Conservation (phyloP, 2,888 invertebrate species). For the Mythimna vitellina region DNA sequence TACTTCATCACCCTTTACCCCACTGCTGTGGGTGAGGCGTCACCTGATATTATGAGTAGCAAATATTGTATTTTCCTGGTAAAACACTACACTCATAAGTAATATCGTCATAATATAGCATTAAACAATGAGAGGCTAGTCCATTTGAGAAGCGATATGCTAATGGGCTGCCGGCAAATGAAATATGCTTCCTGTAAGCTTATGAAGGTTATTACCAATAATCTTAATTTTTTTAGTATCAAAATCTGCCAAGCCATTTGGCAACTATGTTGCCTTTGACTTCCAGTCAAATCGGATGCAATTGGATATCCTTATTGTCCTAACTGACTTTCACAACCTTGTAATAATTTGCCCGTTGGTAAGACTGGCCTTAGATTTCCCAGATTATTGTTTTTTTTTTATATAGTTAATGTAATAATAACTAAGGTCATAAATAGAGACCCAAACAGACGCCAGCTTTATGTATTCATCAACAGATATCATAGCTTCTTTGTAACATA, state of each 20-base stretch:
- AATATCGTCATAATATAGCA: not conserved
- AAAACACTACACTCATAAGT: slow-evolving; percentile 7
- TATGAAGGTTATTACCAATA: slow-evolving; percentile 26
- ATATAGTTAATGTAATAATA: not conserved
- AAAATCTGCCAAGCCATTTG: no score
- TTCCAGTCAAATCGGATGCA: no score
- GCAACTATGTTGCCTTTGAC: no score
- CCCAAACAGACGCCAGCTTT: not conserved
- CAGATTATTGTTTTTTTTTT: not conserved
- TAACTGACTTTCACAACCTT: no score
- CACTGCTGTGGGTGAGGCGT: not conserved
- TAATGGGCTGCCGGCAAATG: slow-evolving; percentile 24
- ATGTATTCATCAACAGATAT: not conserved
- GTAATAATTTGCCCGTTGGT: no score
- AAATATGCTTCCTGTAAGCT: slow-evolving; percentile 35
- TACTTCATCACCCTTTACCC: not conserved
- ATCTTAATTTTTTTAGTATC: not conserved
- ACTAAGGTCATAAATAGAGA: slow-evolving; percentile 6
- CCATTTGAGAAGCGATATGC: slow-evolving; percentile 4
- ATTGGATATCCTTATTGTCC: no score
- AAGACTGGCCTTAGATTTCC: no score
- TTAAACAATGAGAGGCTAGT: slow-evolving; percentile 39
- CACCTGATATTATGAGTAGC: not conserved
- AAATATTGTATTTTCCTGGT: not conserved
- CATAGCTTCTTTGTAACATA: not conserved